Percentiles rank a stretch among this genome's conserved stretches.
Evolutionary conservation across 1,140 invertebrate genomes (phyloP).

Genomic region (Panagrolaimus sp.): DNA sequence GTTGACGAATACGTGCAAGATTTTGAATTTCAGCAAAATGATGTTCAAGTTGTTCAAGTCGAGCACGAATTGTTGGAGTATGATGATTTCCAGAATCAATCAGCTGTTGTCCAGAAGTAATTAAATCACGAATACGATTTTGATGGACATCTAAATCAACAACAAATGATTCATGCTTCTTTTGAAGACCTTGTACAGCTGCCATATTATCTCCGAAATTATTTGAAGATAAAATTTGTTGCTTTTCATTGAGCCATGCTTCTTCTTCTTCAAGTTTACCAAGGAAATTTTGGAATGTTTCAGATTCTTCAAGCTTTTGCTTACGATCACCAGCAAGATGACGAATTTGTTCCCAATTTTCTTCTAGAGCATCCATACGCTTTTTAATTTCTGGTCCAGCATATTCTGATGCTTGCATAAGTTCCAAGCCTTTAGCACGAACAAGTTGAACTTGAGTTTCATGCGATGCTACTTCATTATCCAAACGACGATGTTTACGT

Average conservation of each 20-base stretch:
- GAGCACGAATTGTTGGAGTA: conserved; percentile 76
- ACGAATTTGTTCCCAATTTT: conserved; percentile 60
- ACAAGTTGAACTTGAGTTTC: conserved; percentile 94
- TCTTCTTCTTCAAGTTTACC: conserved; percentile 98
- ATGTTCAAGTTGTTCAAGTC: conserved; percentile 74
- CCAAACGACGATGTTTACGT: conserved; percentile 94
- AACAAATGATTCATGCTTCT: conserved; percentile 98
- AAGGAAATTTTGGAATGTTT: conserved; percentile 89
- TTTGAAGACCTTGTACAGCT: conserved; percentile 89
- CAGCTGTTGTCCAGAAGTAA: conserved; percentile 62
- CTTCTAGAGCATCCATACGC: conserved; percentile 60
- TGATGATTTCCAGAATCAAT: conserved; percentile 87
- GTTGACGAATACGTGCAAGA: conserved; percentile 70
- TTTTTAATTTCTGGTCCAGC: conserved; percentile 89
- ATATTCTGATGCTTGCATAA: conserved; percentile 89
- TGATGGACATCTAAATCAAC: conserved; percentile 89
- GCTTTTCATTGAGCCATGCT: conserved; percentile 95
- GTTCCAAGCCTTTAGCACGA: conserved; percentile 86
- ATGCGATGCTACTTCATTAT: conserved; percentile 88
- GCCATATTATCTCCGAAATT: conserved; percentile 98
- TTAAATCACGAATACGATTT: conserved; percentile 80
- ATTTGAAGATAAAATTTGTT: conserved; percentile 87
- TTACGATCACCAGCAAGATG: conserved; percentile 56
- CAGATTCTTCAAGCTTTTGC: conserved; percentile 63
- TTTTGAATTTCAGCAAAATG: conserved; percentile 80